Evolutionary conservation across 1,140 invertebrate genomes (phyloP).

Genomic region (Lordiphosa collinella): DNA sequence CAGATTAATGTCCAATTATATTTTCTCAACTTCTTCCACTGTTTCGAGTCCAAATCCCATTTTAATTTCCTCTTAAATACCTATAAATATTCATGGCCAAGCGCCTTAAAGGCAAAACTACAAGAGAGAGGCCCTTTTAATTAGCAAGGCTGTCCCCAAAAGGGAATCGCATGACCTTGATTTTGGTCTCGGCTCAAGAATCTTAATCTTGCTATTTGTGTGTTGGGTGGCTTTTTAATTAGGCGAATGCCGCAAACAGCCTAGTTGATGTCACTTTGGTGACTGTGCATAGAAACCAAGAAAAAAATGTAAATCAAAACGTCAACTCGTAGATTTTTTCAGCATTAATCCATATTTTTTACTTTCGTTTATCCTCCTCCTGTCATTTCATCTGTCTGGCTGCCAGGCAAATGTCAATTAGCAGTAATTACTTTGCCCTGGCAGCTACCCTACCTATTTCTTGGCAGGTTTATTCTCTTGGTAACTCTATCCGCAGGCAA

Average conservation of each 20-base stretch:
- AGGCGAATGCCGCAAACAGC: constrained; percentile 21
- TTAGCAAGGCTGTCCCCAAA: constrained; percentile 56
- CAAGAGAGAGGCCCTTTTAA: constrained; percentile 26
- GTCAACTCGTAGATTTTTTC: background rate
- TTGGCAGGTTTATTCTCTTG: constrained; percentile 16
- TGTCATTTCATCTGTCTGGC: constrained; percentile 15
- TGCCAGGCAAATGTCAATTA: constrained; percentile 65
- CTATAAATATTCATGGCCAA: constrained; percentile 47
- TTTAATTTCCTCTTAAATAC: constrained; percentile 22
- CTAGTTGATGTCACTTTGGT: constrained; percentile 19
- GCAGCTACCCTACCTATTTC: constrained; percentile 18
- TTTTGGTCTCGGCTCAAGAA: constrained; percentile 26
- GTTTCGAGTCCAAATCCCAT: background rate
- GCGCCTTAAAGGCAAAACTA: constrained; percentile 23
- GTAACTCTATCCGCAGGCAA: constrained; percentile 46
- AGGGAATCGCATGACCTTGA: constrained; percentile 41
- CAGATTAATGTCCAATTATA: background rate
- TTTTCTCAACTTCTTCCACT: background rate
- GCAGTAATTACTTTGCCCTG: constrained; percentile 63
- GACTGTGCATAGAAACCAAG: constrained; percentile 12
- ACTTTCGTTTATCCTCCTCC: background rate
- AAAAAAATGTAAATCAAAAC: constrained; percentile 9
- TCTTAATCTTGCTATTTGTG: constrained; percentile 8
- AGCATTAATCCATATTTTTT: constrained; percentile 1
- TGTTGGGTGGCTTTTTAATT: constrained; percentile 57